A percentile compares a stretch with the other conserved stretches of the same genome.
These are phyloP conservation scores for Sebastes hubbsi DNA, from an alignment of 2,797 vertebrate species.

Conservation along the genomic window DNA sequence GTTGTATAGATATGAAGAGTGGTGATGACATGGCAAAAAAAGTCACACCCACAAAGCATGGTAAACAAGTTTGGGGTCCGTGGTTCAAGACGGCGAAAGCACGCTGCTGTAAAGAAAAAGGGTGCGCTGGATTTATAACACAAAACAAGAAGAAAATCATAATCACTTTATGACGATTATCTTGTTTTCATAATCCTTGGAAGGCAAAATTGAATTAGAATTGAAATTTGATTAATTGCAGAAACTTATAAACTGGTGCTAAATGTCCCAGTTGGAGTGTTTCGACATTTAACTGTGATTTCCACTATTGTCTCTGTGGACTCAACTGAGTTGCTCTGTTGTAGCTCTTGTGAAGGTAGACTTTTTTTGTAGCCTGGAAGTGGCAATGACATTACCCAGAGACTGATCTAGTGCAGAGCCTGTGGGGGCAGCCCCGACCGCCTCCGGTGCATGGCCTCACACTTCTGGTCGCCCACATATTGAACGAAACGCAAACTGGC, in stretches of 20 bases:
- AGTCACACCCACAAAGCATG: too few species aligned
- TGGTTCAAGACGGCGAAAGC: too few species aligned
- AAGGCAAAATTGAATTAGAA: too few species aligned
- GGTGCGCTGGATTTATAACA: too few species aligned
- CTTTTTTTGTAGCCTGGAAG: constrained; percentile 60
- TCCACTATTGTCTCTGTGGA: constrained; percentile 15
- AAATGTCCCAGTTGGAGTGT: not conserved
- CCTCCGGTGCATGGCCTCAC: constrained; percentile 51
- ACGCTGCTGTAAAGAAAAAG: too few species aligned
- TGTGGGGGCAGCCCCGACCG: constrained; percentile 45
- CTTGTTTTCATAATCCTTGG: too few species aligned
- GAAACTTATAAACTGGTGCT: not conserved
- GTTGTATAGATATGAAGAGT: too few species aligned
- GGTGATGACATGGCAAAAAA: too few species aligned
- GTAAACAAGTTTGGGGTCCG: too few species aligned
- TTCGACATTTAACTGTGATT: constrained; percentile 16
- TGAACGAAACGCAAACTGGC: constrained; percentile 79
- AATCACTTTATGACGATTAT: too few species aligned
- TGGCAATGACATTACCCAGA: constrained; percentile 73
- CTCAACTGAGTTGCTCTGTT: constrained; percentile 10
- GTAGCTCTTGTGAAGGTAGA: constrained; percentile 36
- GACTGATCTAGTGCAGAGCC: constrained; percentile 65
- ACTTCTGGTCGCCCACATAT: constrained; percentile 69
- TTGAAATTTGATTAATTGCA: too few species aligned
- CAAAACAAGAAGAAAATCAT: too few species aligned